Percentiles rank a stretch among this genome's conserved stretches.
These are phyloP conservation scores for Nemapogon koenigi DNA, from an alignment of 2,888 invertebrate genomes.

Conservation along the genomic window DNA sequence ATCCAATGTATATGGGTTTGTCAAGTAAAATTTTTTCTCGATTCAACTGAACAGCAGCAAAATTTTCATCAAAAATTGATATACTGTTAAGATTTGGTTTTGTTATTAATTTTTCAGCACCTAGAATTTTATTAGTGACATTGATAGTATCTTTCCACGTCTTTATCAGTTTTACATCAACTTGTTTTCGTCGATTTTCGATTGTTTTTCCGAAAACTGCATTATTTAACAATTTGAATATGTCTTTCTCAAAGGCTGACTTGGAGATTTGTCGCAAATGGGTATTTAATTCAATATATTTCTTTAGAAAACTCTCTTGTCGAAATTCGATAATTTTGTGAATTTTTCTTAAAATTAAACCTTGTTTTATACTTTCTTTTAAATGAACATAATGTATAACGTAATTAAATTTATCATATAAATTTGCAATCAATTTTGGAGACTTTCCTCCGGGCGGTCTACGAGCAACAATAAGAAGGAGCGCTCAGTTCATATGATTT, in stretches of 20 bases:
- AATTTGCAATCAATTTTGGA: conserved; percentile 19
- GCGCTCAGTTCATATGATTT: too few relatives aligned
- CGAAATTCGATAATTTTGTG: conserved; percentile 28
- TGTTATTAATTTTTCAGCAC: conserved; percentile 20
- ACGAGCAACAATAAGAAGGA: too few relatives aligned
- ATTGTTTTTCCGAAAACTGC: conserved; percentile 14
- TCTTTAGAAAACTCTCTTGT: conserved; percentile 28
- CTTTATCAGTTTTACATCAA: conserved; percentile 25
- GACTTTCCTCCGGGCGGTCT: conserved; percentile 1
- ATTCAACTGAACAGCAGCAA: conserved; percentile 19
- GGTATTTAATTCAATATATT: conserved; percentile 34
- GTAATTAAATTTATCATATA: conserved; percentile 19
- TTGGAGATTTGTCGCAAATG: conserved; percentile 21
- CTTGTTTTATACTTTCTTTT: conserved; percentile 20
- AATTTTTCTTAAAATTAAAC: conserved; percentile 22
- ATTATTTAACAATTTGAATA: conserved; percentile 27
- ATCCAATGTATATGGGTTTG: conserved; percentile 11
- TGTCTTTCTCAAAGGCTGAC: conserved; percentile 31
- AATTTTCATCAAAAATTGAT: conserved; percentile 24
- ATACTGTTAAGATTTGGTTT: conserved; percentile 26
- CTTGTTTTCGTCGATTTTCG: conserved; percentile 22
- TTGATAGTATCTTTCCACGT: conserved; percentile 22
- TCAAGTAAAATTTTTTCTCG: conserved; percentile 1
- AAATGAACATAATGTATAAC: conserved; percentile 23
- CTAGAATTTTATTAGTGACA: conserved; percentile 14